These are phyloP conservation scores for Chondrilla cf. caribensis DNA, from an alignment of 37 sponge, comb jelly and placozoan species.

Conservation along the genomic window DNA sequence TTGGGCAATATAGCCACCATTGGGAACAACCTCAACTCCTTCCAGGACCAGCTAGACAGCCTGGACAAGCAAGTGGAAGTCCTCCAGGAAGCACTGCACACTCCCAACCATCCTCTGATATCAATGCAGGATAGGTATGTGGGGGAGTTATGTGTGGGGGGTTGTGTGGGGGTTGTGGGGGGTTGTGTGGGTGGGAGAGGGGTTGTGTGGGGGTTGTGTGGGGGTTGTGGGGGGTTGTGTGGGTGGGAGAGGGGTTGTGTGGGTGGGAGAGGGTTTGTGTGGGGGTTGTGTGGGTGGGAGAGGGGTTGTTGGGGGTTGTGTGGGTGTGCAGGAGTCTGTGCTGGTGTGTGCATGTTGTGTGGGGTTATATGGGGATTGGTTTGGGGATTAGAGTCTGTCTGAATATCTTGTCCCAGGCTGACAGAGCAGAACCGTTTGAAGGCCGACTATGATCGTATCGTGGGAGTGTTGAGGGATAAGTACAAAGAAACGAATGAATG, in stretches of 20 bases:
- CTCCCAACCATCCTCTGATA: constrained; percentile 79
- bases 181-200: not conserved
- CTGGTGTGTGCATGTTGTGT: not conserved
- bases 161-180: not conserved
- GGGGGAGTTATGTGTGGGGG: not conserved
- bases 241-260: not conserved
- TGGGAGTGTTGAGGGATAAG: constrained; percentile 35
- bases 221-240: not conserved
- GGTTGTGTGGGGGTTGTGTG: not conserved
- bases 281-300: not conserved
- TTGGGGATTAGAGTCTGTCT: not conserved
- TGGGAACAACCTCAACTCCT: constrained; percentile 44
- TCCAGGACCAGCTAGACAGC: constrained; percentile 35
- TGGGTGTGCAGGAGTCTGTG: not conserved
- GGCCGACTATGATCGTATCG: constrained; percentile 28
- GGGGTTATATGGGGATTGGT: no score
- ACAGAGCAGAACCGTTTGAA: constrained; percentile 71
- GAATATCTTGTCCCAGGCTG: constrained; percentile 32
- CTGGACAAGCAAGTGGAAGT: constrained; percentile 65
- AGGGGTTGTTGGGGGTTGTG: not conserved
- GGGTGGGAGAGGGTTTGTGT: not conserved
- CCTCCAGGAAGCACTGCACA: constrained; percentile 61
- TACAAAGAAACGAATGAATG: constrained; percentile 41
- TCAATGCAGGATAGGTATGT: constrained; percentile 83
- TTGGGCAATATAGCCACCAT: constrained; percentile 55